Evolutionary conservation across 2,797 vertebrate species (phyloP).

Genomic region (Masticophis lateralis): DNA sequence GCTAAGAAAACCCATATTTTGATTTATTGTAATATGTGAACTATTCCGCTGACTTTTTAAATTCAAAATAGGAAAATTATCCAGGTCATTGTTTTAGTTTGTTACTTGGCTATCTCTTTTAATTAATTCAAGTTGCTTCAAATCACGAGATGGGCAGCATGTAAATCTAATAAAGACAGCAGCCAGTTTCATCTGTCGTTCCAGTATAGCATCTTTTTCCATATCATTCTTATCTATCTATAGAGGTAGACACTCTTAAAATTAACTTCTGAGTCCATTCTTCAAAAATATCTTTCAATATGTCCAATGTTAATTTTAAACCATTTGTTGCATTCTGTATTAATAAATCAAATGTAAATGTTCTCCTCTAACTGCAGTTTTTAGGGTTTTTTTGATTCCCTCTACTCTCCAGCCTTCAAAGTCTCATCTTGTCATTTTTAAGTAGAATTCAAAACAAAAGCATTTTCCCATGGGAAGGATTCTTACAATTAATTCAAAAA

Average conservation of each 20-base stretch:
- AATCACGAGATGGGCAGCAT: not conserved
- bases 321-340: not conserved
- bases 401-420: not conserved
- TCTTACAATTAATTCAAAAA: not conserved
- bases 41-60: not conserved
- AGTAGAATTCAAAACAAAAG: not conserved
- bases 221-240: not conserved
- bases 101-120: not conserved
- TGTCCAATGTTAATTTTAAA: not conserved
- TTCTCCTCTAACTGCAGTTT: not conserved
- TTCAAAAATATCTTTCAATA: not conserved
- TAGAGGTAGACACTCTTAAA: not conserved
- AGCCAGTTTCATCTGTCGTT: not conserved
- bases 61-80: not conserved
- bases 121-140: not conserved
- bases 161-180: not conserved
- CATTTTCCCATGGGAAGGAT: not conserved
- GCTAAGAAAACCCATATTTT: not conserved
- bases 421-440: not conserved
- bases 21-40: not conserved
- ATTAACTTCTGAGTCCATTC: not conserved
- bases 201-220: not conserved
- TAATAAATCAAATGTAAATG: not conserved
- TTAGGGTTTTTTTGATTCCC: not conserved
- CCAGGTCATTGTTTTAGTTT: not conserved